These are phyloP conservation scores for Physeter macrocephalus DNA, from an alignment of 2,113 vertebrate genomes.

Conservation along the genomic window DNA sequence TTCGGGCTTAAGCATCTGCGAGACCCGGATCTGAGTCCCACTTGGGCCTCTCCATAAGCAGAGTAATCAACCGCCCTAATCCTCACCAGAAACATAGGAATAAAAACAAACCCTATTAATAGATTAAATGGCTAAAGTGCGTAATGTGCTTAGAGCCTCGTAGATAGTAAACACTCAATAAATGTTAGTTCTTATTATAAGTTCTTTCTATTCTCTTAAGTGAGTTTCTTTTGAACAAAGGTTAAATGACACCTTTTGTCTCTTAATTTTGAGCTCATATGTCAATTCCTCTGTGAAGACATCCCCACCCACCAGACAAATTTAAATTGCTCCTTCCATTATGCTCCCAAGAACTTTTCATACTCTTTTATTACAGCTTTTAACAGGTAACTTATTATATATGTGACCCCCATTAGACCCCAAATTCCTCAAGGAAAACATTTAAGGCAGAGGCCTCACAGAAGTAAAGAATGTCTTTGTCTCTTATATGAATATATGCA, in stretches of 20 bases:
- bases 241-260: not conserved
- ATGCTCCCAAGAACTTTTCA: not conserved
- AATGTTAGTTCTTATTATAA: not conserved
- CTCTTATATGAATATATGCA: not conserved
- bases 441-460: not conserved
- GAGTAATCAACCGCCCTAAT: not conserved
- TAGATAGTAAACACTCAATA: not conserved
- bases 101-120: not conserved
- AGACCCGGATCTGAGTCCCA: not conserved
- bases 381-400: not conserved
- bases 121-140: not conserved
- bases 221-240: conserved; percentile 9
- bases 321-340: not conserved
- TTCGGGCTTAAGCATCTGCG: not conserved
- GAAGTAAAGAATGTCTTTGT: not conserved
- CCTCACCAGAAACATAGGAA: not conserved
- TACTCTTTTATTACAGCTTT: not conserved
- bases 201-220: not conserved
- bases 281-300: not conserved
- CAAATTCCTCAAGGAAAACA: not conserved
- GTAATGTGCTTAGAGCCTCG: not conserved
- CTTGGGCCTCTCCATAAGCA: not conserved
- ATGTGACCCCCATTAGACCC: not conserved
- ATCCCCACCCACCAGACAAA: not conserved
- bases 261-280: not conserved